Base-by-base conservation (phyloP, 1,140 invertebrate genomes). In the Whitmania pigra region DNA sequence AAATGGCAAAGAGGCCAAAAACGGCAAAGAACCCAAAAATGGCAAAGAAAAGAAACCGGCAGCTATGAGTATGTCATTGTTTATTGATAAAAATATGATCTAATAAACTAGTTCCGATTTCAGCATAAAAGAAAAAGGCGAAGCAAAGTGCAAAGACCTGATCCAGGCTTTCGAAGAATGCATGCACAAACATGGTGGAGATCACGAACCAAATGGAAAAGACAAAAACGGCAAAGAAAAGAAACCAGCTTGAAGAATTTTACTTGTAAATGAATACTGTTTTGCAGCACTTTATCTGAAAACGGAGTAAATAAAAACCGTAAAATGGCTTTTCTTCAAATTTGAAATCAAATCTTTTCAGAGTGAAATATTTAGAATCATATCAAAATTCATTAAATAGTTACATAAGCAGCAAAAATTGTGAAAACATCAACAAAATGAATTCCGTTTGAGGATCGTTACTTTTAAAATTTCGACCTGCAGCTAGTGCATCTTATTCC, bases 51-150 rank as follows among this genome's bases (percentile, higher is more conserved):
- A 4, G 29, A 63, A 63, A 63, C 57, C 57, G n/a, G n/a, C n/a
- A n/a, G n/a, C n/a, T 63, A 63, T 18, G 22, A 25, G 15, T 63
- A 25, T 25, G 11, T 63, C 1, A 7, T 63, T 63, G 9, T 13
- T 31, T 6, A 17, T n/a, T 17, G 57, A 63, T 25, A 11, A 31
- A 22, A 63, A 63, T 25, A 63, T 7, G 9, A 18, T 63, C 57
- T 18, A 15, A 13, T 63, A 20, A 25, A 22, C 2, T 11, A 18
- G 2, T n/a, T 63, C 22, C 22, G 15, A 5, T 15, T 49, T 49
- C 20, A 63, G 57, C 57, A 31, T 63, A 63, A 63, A 63, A 63
- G 57, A 63, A 20, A 63, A 63, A 63, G 57, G 57, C 29, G 57
- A 63, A 63, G 57, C 22, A 25, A 63, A 63, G 20, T 63, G 57